These are phyloP conservation scores for Neelides sp. DNA, from an alignment of 1,140 invertebrate species.

Conservation along the genomic window DNA sequence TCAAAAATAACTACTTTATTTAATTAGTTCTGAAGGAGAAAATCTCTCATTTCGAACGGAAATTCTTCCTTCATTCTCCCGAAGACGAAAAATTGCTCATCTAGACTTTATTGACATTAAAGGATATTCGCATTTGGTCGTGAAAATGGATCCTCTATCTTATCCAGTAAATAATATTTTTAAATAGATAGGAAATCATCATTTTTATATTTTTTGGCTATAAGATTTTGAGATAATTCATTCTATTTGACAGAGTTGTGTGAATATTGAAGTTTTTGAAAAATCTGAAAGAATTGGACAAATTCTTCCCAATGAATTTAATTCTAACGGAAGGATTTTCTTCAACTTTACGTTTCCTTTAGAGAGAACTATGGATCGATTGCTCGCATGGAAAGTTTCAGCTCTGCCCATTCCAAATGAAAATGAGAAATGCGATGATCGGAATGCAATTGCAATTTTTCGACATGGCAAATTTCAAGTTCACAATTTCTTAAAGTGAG, in stretches of 20 bases:
- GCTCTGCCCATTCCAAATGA: not conserved
- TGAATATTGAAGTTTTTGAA: conserved; percentile 14
- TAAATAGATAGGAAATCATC: too few species aligned
- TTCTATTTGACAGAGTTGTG: conserved; percentile 13
- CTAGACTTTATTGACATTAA: conserved; percentile 4
- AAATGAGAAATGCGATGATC: not conserved
- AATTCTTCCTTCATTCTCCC: conserved; percentile 9
- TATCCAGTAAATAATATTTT: conserved; percentile 8
- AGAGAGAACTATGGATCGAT: not conserved
- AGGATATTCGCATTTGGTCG: conserved; percentile 23
- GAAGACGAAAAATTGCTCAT: conserved; percentile 15
- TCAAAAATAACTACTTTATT: not conserved
- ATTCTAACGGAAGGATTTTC: conserved; percentile 7
- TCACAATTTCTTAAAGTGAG: conserved; percentile 14
- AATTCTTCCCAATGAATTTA: not conserved
- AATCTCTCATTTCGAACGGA: conserved; percentile 12
- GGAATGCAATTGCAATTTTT: conserved; percentile 17
- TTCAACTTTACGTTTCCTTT: conserved; percentile 19
- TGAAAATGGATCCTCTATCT: conserved; percentile 13
- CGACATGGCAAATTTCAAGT: conserved; percentile 14
- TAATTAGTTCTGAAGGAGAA: conserved; percentile 10
- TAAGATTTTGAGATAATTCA: not conserved
- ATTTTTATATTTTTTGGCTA: not conserved
- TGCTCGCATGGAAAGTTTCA: conserved; percentile 15
- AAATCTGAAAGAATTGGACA: not conserved